Conservation (phyloP, 2,797 vertebrate genomes). For the Brotogeris chrysoptera region DNA sequence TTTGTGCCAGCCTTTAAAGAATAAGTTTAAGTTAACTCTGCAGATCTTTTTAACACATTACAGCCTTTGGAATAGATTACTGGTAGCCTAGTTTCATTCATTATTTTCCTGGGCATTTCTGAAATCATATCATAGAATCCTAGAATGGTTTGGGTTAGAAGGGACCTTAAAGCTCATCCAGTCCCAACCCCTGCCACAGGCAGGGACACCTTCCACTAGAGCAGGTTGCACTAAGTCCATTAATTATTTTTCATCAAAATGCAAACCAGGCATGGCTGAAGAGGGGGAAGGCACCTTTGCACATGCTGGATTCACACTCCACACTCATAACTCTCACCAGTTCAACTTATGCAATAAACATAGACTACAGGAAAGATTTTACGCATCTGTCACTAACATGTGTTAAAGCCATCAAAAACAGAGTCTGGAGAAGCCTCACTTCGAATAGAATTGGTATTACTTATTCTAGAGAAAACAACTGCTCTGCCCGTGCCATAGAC, state of each 20-base stretch:
- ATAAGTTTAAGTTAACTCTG: constrained; percentile 14
- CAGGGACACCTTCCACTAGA: neutral
- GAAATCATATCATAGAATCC: neutral
- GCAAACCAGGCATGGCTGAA: neutral
- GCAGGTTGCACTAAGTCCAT: neutral
- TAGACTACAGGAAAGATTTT: neutral
- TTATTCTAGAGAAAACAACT: neutral
- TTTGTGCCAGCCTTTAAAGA: neutral
- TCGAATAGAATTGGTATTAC: neutral
- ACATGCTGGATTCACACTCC: neutral
- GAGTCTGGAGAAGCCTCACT: neutral
- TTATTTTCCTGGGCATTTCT: constrained; percentile 17
- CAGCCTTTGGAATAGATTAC: neutral
- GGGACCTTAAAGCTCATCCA: neutral
- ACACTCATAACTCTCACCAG: neutral
- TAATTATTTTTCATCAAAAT: constrained; percentile 30
- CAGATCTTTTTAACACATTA: constrained; percentile 8
- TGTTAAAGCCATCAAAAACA: neutral
- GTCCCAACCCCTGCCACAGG: neutral
- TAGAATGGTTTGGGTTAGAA: neutral
- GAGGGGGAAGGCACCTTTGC: neutral
- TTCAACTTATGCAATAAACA: neutral
- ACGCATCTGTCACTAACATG: rapidly evolving
- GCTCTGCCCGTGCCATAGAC: neutral
- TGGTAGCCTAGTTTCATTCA: neutral